Conservation (phyloP, 1,140 invertebrate genomes). For the Bombus consobrinus region DNA sequence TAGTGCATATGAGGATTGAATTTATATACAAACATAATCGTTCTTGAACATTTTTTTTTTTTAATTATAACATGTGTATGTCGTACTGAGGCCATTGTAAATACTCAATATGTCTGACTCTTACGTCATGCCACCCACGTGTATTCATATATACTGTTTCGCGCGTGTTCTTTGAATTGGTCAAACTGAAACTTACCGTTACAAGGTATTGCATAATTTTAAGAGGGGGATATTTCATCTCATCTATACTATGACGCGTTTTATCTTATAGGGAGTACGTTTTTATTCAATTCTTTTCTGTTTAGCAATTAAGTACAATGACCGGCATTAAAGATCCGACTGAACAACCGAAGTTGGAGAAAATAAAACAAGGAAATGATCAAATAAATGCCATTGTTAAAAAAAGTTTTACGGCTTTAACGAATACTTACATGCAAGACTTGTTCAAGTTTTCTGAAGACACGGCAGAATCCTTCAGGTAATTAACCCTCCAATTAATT, state of each 20-base stretch:
- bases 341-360: conserved; percentile 1
- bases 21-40: background rate
- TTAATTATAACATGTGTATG: background rate
- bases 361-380: background rate
- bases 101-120: background rate
- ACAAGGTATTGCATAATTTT: background rate
- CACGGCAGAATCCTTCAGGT: conserved; percentile 23
- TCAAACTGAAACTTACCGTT: background rate
- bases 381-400: background rate
- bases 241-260: background rate
- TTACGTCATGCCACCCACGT: background rate
- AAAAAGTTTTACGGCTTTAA: conserved; percentile 2
- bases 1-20: background rate
- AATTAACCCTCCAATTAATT: background rate
- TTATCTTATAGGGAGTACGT: background rate
- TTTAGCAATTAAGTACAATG: conserved; percentile 74
- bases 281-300: conserved; percentile 4
- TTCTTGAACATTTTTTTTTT: background rate
- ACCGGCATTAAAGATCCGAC: conserved; percentile 62
- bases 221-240: background rate
- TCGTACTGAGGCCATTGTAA: background rate
- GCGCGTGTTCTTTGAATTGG: conserved; percentile 8
- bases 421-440: conserved; percentile 3
- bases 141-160: background rate
- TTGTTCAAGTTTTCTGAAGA: conserved; percentile 19